Base-by-base conservation (phyloP, 2,113 vertebrate genomes). In the Bothrops jararaca region DNA sequence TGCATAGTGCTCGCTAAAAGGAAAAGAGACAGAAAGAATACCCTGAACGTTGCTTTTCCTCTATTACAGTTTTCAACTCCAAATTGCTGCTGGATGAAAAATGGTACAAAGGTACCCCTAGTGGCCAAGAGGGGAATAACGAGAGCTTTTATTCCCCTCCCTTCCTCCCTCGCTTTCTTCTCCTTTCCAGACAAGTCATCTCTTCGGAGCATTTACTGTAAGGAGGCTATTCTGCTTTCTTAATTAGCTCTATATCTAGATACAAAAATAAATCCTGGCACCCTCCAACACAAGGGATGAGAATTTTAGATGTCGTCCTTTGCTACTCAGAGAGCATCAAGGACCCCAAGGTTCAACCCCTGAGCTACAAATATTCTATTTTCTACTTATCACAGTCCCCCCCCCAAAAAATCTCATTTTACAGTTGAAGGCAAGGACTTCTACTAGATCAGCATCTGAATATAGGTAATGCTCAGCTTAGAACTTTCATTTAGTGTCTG, bases 101-200 rank as follows among this genome's bases (percentile, higher is more conserved):
- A 98, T 98, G 97, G 97, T 98, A 97, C 98, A 98, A 98, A 98
- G 97, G 94, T 98, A 97, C 98, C 97, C 97, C 98, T 98, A 97
- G 98, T 96, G 98, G 98, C 95, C 86, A 88, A 42, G 89, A 91
- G 93, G 91, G 90, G 97, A 96, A 98, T 94, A 97, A 91, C 98
- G 97, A 88, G 92, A 92, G 26, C 90, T 85, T 90, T 92, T 93
- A 89, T 74, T 58, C 87, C 45, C 13, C 42, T 86, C n/a, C 10
- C 74, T 0, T 11, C 54, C 64, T 39, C 22, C 1, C 8, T 23
- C 3, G 2, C 0, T 23, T 23, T 22, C 1, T 24, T 50, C 1
- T 15, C 18, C 58, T 39, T 1, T 9, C 15, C 69, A 80, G 22
- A 91, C 39, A 95, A 74, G 5, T 18, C 90, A 0, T 3, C 39